Conservation (phyloP, 2,797 vertebrate genomes). For the Premnoplex brunnescens region DNA sequence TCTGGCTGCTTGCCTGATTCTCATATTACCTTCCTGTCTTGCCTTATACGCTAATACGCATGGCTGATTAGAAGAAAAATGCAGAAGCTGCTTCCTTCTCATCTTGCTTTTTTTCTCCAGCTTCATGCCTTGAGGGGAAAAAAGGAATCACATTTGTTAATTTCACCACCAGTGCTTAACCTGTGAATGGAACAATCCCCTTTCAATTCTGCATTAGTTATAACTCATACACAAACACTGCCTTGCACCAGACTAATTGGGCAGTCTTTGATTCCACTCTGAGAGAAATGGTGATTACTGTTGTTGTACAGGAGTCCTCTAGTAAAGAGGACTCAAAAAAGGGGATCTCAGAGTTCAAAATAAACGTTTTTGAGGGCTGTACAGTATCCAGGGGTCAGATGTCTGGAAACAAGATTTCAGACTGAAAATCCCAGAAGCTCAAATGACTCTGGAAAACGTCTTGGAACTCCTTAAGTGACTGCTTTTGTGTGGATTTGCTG, state of each 20-base stretch:
- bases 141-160: conserved; percentile 54
- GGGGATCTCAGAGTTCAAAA: background rate
- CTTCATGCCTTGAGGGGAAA: conserved; percentile 46
- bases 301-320: background rate
- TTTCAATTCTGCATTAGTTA: conserved; percentile 12
- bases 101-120: conserved; percentile 47
- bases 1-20: conserved; percentile 27
- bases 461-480: background rate
- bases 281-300: conserved; percentile 8
- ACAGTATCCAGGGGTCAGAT: conserved; percentile 1
- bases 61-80: conserved; percentile 46
- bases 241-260: conserved; percentile 10
- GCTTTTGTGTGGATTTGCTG: background rate
- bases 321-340: background rate
- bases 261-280: conserved; percentile 23
- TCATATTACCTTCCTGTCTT: conserved; percentile 33
- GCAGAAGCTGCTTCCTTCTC: conserved; percentile 45
- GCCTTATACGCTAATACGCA: conserved; percentile 34
- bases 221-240: conserved; percentile 30
- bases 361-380: background rate
- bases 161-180: conserved; percentile 41
- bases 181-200: background rate
- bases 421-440: conserved; percentile 26
- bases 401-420: conserved; percentile 45
- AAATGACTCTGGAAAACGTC: conserved; percentile 25